phyloP scores from a whole-genome alignment of 2,888 invertebrate species.

The Furcula furcula region DNA sequence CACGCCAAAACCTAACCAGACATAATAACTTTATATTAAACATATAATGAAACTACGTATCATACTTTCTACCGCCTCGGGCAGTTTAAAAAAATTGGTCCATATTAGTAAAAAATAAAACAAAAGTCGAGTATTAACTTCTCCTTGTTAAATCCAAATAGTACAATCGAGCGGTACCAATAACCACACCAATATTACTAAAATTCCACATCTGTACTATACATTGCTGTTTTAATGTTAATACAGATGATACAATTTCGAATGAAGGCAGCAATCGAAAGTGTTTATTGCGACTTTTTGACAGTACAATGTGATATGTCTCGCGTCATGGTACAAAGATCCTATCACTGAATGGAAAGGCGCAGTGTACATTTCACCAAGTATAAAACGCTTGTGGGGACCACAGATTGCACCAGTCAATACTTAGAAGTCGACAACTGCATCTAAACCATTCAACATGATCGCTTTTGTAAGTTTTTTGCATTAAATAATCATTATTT shows the following conservation, averaged over 20 bases:
- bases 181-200: conserved; percentile 12
- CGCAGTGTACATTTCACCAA: conserved; percentile 67
- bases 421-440: conserved; percentile 56
- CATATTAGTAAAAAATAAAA: conserved; percentile 49
- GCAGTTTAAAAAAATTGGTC: conserved; percentile 39
- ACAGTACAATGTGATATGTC: conserved; percentile 4
- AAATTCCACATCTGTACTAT: conserved; percentile 5
- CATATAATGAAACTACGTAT: conserved; percentile 11
- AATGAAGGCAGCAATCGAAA: conserved; percentile 32
- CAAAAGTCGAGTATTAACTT: conserved; percentile 42
- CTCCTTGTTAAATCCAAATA: conserved; percentile 31
- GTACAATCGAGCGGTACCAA: conserved; percentile 41
- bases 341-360: conserved; percentile 79
- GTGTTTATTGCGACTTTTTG: not conserved
- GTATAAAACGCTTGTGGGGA: conserved; percentile 71
- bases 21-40: not conserved
- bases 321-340: conserved; percentile 35
- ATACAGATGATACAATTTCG: fast-evolving
- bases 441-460: conserved; percentile 71
- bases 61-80: conserved; percentile 27
- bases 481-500: conserved; percentile 10
- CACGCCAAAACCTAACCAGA: too few relatives aligned
- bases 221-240: conserved; percentile 29
- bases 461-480: conserved; percentile 73
- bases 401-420: conserved; percentile 64